Percentiles rank a stretch among this genome's conserved stretches.
phyloP scores from a whole-genome alignment of 2,113 vertebrate species.

The Vanacampus margaritifer region DNA sequence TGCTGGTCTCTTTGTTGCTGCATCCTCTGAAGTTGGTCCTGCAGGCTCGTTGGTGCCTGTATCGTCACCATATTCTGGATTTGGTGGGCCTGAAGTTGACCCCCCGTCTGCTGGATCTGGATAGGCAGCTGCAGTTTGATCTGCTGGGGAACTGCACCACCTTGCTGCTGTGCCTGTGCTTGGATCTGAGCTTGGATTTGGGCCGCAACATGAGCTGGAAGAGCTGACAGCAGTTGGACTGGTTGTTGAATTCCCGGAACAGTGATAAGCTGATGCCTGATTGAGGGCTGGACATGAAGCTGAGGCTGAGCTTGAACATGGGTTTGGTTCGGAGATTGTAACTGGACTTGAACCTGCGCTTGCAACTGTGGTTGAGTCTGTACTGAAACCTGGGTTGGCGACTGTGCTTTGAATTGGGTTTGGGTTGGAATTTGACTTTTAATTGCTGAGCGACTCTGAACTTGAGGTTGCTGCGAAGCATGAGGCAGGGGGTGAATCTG shows the following conservation, averaged over 20 bases:
- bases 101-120: slow-evolving; percentile 80
- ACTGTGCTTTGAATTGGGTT: slow-evolving; percentile 55
- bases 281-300: slow-evolving; percentile 76
- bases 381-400: slow-evolving; percentile 71
- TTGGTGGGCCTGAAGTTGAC: slow-evolving; percentile 81
- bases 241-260: slow-evolving; percentile 87
- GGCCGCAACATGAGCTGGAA: slow-evolving; percentile 62
- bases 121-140: slow-evolving; percentile 87
- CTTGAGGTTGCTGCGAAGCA: slow-evolving; percentile 50
- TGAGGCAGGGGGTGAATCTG: slow-evolving; percentile 69
- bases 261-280: slow-evolving; percentile 84
- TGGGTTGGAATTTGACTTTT: slow-evolving; percentile 65
- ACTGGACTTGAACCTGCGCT: slow-evolving; percentile 73
- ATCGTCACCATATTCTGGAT: slow-evolving; percentile 91
- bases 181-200: slow-evolving; percentile 82
- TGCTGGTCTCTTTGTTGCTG: slow-evolving; percentile 86
- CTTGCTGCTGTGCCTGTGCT: slow-evolving; percentile 79
- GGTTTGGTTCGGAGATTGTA: slow-evolving; percentile 74
- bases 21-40: slow-evolving; percentile 90
- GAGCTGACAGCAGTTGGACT: slow-evolving; percentile 80
- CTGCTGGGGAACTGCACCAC: slow-evolving; percentile 82
- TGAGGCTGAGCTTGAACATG: slow-evolving; percentile 71
- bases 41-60: slow-evolving; percentile 84
- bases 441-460: slow-evolving; percentile 48
- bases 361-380: slow-evolving; percentile 71